These are phyloP conservation scores for Lepus townsendii DNA, from an alignment of 2,797 vertebrate genomes.

Conservation along the genomic window DNA sequence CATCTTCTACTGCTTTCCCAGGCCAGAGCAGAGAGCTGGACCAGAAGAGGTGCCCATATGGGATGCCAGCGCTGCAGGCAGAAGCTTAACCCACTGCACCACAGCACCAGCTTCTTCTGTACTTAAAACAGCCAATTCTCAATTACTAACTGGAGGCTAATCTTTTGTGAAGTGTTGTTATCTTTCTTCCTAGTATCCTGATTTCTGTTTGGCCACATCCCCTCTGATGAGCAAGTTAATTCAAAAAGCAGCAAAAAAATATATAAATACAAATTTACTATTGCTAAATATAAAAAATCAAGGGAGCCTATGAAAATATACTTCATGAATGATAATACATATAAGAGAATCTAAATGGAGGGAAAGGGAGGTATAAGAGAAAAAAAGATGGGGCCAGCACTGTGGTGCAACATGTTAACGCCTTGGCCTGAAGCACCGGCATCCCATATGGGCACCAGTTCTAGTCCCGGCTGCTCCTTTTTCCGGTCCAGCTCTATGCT, in stretches of 20 bases:
- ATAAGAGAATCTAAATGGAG: not conserved
- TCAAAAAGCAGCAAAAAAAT: conserved; percentile 33
- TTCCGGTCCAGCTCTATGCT: too few relatives aligned
- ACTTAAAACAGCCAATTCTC: not conserved
- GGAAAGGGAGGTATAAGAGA: not conserved
- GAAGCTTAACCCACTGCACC: too few relatives aligned
- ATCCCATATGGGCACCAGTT: too few relatives aligned
- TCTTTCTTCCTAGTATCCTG: not conserved
- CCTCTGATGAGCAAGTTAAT: not conserved
- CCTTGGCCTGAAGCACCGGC: too few relatives aligned
- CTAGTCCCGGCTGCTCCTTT: too few relatives aligned
- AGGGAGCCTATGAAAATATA: not conserved
- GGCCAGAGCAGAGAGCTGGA: too few relatives aligned
- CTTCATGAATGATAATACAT: not conserved
- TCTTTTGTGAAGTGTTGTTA: not conserved
- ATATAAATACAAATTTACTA: not conserved
- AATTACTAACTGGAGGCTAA: not conserved
- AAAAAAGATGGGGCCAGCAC: not conserved
- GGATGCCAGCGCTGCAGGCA: too few relatives aligned
- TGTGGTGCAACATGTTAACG: too few relatives aligned
- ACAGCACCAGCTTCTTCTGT: too few relatives aligned
- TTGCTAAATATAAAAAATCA: conserved; percentile 7
- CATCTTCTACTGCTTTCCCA: too few relatives aligned
- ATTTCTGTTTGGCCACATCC: not conserved
- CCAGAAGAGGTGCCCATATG: too few relatives aligned